Percentiles rank a stretch among this genome's conserved stretches.
Evolutionary conservation across 1,140 invertebrate genomes (phyloP).

Genomic region (Halictus rubicundus): DNA sequence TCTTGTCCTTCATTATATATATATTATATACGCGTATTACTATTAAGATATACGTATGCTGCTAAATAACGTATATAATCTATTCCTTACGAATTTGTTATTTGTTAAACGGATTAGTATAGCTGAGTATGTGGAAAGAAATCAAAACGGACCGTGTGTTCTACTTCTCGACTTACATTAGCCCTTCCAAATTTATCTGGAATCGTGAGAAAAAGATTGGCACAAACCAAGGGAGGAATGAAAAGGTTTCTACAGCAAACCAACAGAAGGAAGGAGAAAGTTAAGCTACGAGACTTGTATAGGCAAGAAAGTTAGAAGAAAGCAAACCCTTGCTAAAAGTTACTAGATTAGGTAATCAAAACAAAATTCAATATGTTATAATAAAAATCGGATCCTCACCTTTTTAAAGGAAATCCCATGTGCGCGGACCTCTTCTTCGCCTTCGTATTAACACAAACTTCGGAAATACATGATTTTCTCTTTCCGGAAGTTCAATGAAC

Average conservation of each 20-base stretch:
- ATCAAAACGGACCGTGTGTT: neutral
- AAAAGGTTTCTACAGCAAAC: constrained; percentile 44
- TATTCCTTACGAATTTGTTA: neutral
- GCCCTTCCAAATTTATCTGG: neutral
- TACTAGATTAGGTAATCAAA: constrained; percentile 36
- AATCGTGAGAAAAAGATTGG: constrained; percentile 7
- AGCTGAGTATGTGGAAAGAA: constrained; percentile 2
- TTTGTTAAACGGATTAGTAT: neutral
- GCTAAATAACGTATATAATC: constrained; percentile 11
- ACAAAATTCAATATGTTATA: constrained; percentile 37
- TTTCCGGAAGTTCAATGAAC: neutral
- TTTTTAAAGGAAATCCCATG: constrained; percentile 31
- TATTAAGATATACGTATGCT: constrained; percentile 1
- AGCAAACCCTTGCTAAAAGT: constrained; percentile 57
- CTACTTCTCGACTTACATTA: constrained; percentile 1
- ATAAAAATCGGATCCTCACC: constrained; percentile 50
- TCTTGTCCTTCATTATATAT: neutral
- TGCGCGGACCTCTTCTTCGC: constrained; percentile 38
- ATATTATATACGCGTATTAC: constrained; percentile 1
- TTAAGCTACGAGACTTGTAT: constrained; percentile 54
- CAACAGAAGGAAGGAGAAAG: constrained; percentile 45
- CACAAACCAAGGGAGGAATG: constrained; percentile 26
- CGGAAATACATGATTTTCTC: neutral
- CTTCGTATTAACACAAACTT: constrained; percentile 3
- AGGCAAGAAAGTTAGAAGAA: constrained; percentile 51